These are phyloP conservation scores for Vanacampus margaritifer DNA, from an alignment of 2,113 vertebrate genomes.

Conservation along the genomic window DNA sequence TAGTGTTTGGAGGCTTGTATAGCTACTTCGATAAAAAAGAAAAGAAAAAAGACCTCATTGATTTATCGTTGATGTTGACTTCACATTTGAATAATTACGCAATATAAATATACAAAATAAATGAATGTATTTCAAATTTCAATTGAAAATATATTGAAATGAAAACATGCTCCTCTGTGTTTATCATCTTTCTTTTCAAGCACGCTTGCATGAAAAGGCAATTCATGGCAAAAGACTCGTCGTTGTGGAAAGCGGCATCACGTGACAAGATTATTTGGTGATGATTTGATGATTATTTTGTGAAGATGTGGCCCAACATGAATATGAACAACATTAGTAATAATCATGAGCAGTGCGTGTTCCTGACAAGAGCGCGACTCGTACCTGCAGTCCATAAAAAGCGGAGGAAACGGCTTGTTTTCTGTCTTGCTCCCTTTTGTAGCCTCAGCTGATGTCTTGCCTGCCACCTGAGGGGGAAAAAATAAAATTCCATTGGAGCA, in stretches of 20 bases:
- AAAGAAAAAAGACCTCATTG: too few species aligned
- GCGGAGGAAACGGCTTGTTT: conserved; percentile 46
- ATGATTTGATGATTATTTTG: too few species aligned
- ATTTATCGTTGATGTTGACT: too few species aligned
- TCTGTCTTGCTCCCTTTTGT: conserved; percentile 21
- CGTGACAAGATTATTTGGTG: neutral
- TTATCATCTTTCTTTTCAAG: too few species aligned
- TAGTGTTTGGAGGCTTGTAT: too few species aligned
- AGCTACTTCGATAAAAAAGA: too few species aligned
- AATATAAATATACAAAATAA: too few species aligned
- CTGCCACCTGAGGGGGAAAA: conserved; percentile 31
- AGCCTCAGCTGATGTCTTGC: conserved; percentile 36
- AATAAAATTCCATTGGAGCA: neutral
- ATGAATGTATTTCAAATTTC: too few species aligned
- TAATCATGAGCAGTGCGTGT: neutral
- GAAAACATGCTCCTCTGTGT: too few species aligned
- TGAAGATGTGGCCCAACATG: neutral
- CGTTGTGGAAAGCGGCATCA: neutral
- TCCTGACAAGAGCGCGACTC: neutral
- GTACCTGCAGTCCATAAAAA: conserved; percentile 77
- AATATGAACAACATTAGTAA: neutral
- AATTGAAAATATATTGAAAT: too few species aligned
- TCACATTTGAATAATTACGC: too few species aligned
- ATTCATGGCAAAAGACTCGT: neutral
- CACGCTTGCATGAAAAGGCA: neutral